Base-by-base conservation (phyloP, 2,113 vertebrate genomes). In the Chaetorhynchus papuensis region DNA sequence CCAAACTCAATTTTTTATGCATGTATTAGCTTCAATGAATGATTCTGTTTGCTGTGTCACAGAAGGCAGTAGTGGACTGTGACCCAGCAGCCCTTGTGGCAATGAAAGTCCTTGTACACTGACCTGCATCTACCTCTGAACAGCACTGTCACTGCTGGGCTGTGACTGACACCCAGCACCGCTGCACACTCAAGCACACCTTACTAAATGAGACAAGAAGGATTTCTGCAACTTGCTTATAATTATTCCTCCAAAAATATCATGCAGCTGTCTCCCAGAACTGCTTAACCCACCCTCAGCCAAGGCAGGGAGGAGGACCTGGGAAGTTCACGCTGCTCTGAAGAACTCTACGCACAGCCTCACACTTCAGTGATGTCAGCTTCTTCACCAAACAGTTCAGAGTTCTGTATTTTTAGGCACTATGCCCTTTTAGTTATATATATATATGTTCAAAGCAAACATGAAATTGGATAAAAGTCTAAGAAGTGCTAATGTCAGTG, bases 401-500 rank as follows among this genome's bases (percentile, higher is more conserved):
- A 47, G 23, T 4, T 66, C 24, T 52, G 59, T 31, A 44, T 42
- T 83, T 77, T 22, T 78, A 63, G 27, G 44, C 52, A 49, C 3
- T 31, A 2, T 52, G 57, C 21, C 24, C 31, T 60, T 84, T 68
- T 78, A 17, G 16, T 45, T 28, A 54, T 11, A n/a, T 11, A 30
- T 18, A 37, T 14, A 35, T 26, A 41, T 11, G 31, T 78, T 92
- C 79, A 83, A 85, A 76, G 56, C 22, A 82, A 91, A 93, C 24
- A 45, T 91, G 57, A 83, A 63, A 59, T 20, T 80, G 68, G 68
- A 59, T 90, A 57, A 86, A 93, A 91, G 78, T 31, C 20, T 63
- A 86, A 69, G 66, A 91, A 75, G 59, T 86, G 68, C 50, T 80
- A 86, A 88, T 49, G 2, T 31, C 70, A 83, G 72, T 44, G 27